Conservation (phyloP, 1,140 invertebrate genomes). For the Chelonus insularis region DNA sequence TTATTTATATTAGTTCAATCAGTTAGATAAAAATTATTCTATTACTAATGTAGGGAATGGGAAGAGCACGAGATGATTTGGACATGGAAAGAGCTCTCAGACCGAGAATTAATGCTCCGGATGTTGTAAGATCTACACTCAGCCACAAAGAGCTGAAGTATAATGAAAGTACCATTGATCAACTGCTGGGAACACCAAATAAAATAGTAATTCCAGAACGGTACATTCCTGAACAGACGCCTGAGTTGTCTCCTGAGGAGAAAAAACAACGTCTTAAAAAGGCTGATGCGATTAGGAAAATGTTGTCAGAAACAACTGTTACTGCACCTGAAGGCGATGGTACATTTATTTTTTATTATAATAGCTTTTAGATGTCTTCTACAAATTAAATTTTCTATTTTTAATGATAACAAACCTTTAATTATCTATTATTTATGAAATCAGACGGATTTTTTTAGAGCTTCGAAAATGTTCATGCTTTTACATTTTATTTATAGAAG, state of each 20-base stretch:
- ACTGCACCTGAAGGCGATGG: conserved; percentile 45
- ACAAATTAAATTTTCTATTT: too few relatives aligned
- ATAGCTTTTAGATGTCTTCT: too few relatives aligned
- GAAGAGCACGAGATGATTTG: conserved; percentile 77
- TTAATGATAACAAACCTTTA: too few relatives aligned
- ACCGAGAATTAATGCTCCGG: conserved; percentile 74
- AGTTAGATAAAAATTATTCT: too few relatives aligned
- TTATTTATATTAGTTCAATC: too few relatives aligned
- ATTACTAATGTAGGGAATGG: conserved; percentile 60
- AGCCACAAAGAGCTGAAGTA: conserved; percentile 67
- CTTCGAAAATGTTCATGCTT: too few relatives aligned
- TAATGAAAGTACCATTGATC: conserved; percentile 81
- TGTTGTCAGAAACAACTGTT: conserved; percentile 75
- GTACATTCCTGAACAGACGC: conserved; percentile 85
- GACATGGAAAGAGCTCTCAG: conserved; percentile 81
- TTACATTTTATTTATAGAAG: too few relatives aligned
- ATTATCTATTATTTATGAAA: too few relatives aligned
- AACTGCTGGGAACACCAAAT: conserved; percentile 80
- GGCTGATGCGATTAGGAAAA: conserved; percentile 88
- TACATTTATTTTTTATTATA: conserved; percentile 25
- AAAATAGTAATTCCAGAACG: conserved; percentile 90
- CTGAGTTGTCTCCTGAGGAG: conserved; percentile 80
- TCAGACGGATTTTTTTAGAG: too few relatives aligned
- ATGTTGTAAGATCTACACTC: conserved; percentile 80
- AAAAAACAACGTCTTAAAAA: conserved; percentile 80